Base-by-base conservation (phyloP, 2,888 invertebrate genomes). In the Epsilonema sp. region DNA sequence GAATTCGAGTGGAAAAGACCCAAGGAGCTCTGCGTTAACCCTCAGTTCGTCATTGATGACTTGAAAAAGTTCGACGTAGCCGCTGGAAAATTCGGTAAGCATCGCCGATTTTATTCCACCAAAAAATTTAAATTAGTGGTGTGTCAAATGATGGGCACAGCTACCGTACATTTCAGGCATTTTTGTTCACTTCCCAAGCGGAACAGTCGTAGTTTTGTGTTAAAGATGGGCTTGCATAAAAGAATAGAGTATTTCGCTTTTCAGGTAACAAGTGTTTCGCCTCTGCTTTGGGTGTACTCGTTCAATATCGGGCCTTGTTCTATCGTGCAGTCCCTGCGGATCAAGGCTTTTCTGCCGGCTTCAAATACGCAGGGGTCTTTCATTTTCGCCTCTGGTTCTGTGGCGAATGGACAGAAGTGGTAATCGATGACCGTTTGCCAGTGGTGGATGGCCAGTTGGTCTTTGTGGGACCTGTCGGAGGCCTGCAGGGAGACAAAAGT, bases 251-350 rank as follows among this genome's bases (percentile, higher is more conserved):
- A n/a, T n/a, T n/a, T n/a, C n/a, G n/a, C n/a, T n/a, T 42, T 42
- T 44, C 45, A 82, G 82, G 86, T 46, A 86, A 87, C 69, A 76
- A 79, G 57, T 87, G 86, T 86, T 72, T 87, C 59, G 81, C 84
- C 2, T 84, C 84, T 2, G 84, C 85, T 57, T 71, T 87, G 39
- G 84, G 84, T 2, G 79, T 83, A 19, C 69, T 87, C 38, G 82
- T 80, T 67, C 75, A 82, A 44, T 78, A 80, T 65, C 81, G 84
- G 60, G 85, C 84, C 26, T 73, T 87, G 1, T 85, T 87, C 70
- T 83, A 84, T 70, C 74, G 85, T 45, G 85, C 86, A 36, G 84
- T 87, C 42, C 86, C 86, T 0, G 83, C 84, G 0, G 85, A 86
- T 63, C 87, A 87, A 67, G 76, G 78, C 22, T 78, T 86, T 62